phyloP scores from a whole-genome alignment of 2,113 vertebrate species.

The Cnemophilus loriae region DNA sequence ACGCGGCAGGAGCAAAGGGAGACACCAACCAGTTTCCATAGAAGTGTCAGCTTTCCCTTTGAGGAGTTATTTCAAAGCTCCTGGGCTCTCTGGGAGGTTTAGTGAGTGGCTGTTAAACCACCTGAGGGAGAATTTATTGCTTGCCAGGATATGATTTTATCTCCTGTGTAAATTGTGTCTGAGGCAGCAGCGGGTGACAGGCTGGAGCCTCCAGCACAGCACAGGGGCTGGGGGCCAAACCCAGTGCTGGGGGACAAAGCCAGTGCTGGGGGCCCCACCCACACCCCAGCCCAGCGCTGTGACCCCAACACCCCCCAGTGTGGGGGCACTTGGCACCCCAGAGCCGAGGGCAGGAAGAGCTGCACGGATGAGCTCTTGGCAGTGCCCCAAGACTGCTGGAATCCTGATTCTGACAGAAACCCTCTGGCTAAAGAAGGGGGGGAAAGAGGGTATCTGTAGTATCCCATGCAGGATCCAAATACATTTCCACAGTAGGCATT shows the following conservation, averaged over 20 bases:
- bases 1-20: neutral
- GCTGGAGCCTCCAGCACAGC: neutral
- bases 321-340: neutral
- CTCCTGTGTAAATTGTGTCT: neutral
- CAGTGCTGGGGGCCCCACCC: neutral
- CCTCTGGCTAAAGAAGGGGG: neutral
- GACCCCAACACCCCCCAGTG: neutral
- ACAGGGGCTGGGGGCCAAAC: neutral
- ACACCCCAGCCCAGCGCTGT: neutral
- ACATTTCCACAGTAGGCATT: neutral
- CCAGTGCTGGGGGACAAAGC: neutral
- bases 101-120: neutral
- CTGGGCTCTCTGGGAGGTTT: neutral
- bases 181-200: neutral
- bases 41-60: neutral
- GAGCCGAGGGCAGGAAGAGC: neutral
- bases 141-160: neutral
- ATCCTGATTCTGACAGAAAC: neutral
- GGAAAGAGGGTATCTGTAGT: rapidly evolving
- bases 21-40: neutral
- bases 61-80: neutral
- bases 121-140: neutral
- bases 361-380: neutral
- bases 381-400: neutral
- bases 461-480: neutral